Percentiles rank a stretch among this genome's conserved stretches.
phyloP scores from a whole-genome alignment of 2,113 vertebrate species.

The Mastomys natalensis region DNA sequence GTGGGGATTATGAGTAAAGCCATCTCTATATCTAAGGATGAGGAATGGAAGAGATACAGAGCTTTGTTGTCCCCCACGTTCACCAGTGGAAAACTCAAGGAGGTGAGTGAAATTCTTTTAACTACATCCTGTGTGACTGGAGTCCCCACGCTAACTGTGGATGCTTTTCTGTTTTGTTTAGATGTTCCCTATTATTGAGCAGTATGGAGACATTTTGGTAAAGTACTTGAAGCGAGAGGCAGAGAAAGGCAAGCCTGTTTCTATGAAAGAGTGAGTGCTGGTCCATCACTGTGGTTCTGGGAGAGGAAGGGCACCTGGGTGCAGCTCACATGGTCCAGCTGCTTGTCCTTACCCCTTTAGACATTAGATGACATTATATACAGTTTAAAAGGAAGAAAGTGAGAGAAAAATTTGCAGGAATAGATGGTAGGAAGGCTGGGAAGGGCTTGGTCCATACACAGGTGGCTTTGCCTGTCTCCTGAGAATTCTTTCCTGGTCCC shows the following conservation, averaged over 20 bases:
- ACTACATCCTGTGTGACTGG: background rate
- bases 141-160: background rate
- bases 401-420: accelerated
- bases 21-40: background rate
- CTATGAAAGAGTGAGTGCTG: slow-evolving; percentile 85
- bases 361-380: background rate
- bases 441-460: too few species aligned
- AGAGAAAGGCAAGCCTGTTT: slow-evolving; percentile 69
- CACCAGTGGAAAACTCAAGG: slow-evolving; percentile 92
- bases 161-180: background rate
- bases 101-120: slow-evolving; percentile 82
- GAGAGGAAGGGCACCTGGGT: too few species aligned
- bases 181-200: background rate
- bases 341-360: background rate
- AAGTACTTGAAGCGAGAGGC: slow-evolving; percentile 84
- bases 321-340: background rate
- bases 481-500: background rate
- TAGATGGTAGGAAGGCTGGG: background rate
- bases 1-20: background rate
- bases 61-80: slow-evolving; percentile 91
- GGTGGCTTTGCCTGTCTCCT: background rate
- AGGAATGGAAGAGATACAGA: slow-evolving; percentile 89
- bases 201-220: slow-evolving; percentile 81
- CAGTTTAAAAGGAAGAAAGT: background rate
- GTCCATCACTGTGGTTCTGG: background rate